Conservation (phyloP, 2,113 vertebrate species). For the Elephas maximus region DNA sequence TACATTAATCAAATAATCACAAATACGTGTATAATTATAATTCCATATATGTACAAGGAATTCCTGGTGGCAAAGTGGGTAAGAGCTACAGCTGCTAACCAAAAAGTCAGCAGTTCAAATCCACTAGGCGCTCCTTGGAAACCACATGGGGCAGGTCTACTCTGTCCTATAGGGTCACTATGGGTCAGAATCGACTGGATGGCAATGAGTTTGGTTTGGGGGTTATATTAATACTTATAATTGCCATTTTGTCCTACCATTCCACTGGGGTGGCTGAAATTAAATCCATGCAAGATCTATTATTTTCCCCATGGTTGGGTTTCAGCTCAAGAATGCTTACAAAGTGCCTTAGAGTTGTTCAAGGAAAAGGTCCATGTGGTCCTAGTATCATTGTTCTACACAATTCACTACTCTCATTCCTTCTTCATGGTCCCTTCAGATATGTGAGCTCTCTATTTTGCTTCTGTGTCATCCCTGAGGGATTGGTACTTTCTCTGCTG, state of each 20-base stretch:
- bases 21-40: constrained; percentile 28
- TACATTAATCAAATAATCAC: constrained; percentile 48
- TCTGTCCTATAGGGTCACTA: no score
- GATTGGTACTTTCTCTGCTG: constrained; percentile 7
- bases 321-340: constrained; percentile 51
- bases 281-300: background rate
- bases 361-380: background rate
- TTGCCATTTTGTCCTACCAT: constrained; percentile 40
- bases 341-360: constrained; percentile 31
- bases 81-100: no score
- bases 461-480: constrained; percentile 44
- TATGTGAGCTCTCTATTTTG: background rate
- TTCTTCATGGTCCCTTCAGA: constrained; percentile 9
- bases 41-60: background rate
- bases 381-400: background rate
- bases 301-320: background rate
- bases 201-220: no score
- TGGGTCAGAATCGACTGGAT: no score
- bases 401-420: constrained; percentile 24
- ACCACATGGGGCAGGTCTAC: no score
- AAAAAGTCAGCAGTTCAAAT: no score
- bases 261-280: background rate
- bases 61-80: no score
- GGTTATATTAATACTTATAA: constrained; percentile 8
- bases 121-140: no score